Base-by-base conservation (phyloP, 2,797 vertebrate species). In the Poecile montanus region DNA sequence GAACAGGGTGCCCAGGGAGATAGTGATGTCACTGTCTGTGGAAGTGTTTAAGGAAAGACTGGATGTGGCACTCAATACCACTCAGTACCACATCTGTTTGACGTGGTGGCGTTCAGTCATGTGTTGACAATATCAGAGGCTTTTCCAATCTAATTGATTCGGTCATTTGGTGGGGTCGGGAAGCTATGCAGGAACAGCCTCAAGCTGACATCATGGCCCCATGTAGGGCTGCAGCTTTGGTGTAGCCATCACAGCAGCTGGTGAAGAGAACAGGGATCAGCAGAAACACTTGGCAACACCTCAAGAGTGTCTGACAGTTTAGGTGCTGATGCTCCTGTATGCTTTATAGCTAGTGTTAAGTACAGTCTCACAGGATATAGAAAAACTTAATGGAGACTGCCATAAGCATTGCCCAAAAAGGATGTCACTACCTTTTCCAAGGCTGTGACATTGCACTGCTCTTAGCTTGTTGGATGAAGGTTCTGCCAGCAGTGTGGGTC, bases 151-250 rank as follows among this genome's bases (percentile, higher is more conserved):
- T 61, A 20, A 47, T 30, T 29, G 56, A 34, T 47, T 54, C 42
- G 70, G 48, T 60, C 22, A 61, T 88, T 79, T 80, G 34, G 25
- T 61, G 45, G 54, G 13, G 20, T 50, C 38, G 66, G 45, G 34
- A 89, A 47, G 67, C 53, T 67, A 34, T 13, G 4, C 56, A 45
- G 61, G 66, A 84, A 8, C 51, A 88, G 36, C n/a, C 32, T 22
- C 45, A 40, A 25, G 45, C 16, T 74, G 50, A 36, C 40, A 58
- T 48, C 16, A 14, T 10, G n/a, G 38, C 26, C 26, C 32, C 5
- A 0, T 1, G 22, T 0, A 0, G 50, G 25, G 45, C 36, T 67
- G n/a, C 54, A 44, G 4, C 20, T 75, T 30, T 0, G 1, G n/a
- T 4, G 3, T 10, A 72, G 50, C 20, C 30, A 26, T 27, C 4